Evolutionary conservation across 35 echinoderm and acorn worm species (phyloP), one percentile per base, ranked within the genome.

Genomic region (Hemicentrotus pulcherrimus): DNA sequence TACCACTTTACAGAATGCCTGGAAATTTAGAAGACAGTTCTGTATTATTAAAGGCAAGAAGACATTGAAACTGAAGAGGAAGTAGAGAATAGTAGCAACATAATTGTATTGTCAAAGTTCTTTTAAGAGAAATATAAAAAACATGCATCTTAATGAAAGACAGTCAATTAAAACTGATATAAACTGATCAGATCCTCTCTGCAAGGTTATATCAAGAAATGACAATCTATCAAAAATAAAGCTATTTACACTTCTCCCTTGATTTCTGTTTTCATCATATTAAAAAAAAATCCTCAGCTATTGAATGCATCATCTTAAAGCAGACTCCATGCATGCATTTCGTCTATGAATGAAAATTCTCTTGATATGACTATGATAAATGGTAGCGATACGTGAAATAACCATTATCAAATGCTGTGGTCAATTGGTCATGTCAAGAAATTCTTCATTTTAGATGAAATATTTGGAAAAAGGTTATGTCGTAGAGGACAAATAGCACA

Each of bases 1-100:
- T 78, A 78, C 19, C 24, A 78, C 65, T 78, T 8, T 5, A 78
- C 28, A 28, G 22, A 78, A 78, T 78, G 65, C 4, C 6, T n/a
- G 28, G 65, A 78, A 6, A 78, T 78, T n/a, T 78, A 30, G 65
- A 78, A 78, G 65, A 78, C 65, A 78, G 65, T 78, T 55, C 9
- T 55, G 65, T 78, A 78, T 78, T 78, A 78, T 78, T n/a, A 18
- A 78, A 78, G 65, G 65, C 65, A 78, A 78, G 65, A 78, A n/a
- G 19, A 28, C 7, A 78, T 78, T 5, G 28, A 78, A 71, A 78
- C n/a, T 28, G 7, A 78, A 78, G 22, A 78, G 19, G 24, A 78
- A 78, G 19, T 78, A 78, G 15, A 78, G 65, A 78, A 78, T 78
- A 22, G 28, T 28, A 78, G 28, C 65, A 28, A 78, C 65, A 28